A percentile compares a stretch with the other conserved stretches of the same genome.
Evolutionary conservation across 1,140 invertebrate genomes (phyloP).

Genomic region (Nephotettix cincticeps): DNA sequence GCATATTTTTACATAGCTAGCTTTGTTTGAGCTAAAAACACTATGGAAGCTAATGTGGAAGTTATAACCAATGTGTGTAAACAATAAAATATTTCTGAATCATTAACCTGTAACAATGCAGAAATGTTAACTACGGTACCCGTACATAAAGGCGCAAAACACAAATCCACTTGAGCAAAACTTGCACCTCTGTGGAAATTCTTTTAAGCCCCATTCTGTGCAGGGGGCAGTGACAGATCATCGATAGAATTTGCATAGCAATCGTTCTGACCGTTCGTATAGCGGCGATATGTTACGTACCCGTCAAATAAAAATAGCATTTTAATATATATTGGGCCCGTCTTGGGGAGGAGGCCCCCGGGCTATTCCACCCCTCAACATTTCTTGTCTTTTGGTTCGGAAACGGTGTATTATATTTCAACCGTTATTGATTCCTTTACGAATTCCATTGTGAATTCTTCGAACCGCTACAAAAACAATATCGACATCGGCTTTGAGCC

Average conservation of each 20-base stretch:
- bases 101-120: no score
- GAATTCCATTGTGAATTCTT: conserved; percentile 14
- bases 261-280: neutral
- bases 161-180: no score
- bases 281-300: conserved; percentile 2
- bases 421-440: conserved; percentile 22
- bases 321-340: conserved; percentile 15
- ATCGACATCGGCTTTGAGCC: neutral
- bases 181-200: no score
- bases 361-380: neutral
- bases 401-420: conserved; percentile 22
- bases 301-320: conserved; percentile 17
- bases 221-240: neutral
- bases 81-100: no score
- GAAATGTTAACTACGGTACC: no score
- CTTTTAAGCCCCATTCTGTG: no score
- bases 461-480: conserved; percentile 16
- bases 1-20: no score
- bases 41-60: no score
- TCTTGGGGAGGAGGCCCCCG: neutral
- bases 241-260: conserved; percentile 6
- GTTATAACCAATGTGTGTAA: no score
- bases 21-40: no score
- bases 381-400: conserved; percentile 19
- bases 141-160: no score